Evolutionary conservation across 2,888 invertebrate species (phyloP).

Genomic region (Agrilus cyanescens): DNA sequence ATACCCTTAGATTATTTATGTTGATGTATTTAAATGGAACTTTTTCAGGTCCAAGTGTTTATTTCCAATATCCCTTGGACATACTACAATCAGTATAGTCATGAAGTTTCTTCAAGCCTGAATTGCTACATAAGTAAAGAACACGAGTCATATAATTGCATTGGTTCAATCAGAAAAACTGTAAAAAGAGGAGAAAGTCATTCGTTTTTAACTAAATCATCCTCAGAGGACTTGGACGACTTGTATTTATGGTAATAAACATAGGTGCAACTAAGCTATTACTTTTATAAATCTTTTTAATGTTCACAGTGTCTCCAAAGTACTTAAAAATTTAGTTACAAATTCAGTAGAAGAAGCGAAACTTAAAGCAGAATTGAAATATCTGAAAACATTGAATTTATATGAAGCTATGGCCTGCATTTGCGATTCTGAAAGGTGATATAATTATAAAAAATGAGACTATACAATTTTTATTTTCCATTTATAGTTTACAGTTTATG

Average conservation of each 20-base stretch:
- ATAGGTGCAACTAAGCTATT: conserved; percentile 1
- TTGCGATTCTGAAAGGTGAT: conserved; percentile 14
- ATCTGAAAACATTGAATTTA: conserved; percentile 26
- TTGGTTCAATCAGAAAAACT: no score
- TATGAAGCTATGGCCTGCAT: conserved; percentile 9
- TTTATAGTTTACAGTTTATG: conserved; percentile 4
- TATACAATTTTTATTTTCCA: background rate
- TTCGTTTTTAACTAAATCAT: background rate
- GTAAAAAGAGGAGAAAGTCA: no score
- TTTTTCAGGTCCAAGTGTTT: background rate
- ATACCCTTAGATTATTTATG: no score
- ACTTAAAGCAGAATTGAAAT: conserved; percentile 42
- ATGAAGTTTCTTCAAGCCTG: no score
- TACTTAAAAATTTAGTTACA: conserved; percentile 44
- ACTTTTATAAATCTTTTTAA: conserved; percentile 1
- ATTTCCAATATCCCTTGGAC: background rate
- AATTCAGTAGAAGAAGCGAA: conserved; percentile 42
- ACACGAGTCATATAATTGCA: no score
- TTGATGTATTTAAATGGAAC: background rate
- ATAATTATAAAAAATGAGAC: background rate
- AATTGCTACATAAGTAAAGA: no score
- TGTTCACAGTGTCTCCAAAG: conserved; percentile 45
- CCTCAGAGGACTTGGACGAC: conserved; percentile 3
- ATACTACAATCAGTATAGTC: no score
- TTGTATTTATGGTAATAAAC: conserved; percentile 4